Evolutionary conservation across 1,140 invertebrate species (phyloP), one percentile per base, ranked within the genome.

Genomic region (Streblospio benedicti): DNA sequence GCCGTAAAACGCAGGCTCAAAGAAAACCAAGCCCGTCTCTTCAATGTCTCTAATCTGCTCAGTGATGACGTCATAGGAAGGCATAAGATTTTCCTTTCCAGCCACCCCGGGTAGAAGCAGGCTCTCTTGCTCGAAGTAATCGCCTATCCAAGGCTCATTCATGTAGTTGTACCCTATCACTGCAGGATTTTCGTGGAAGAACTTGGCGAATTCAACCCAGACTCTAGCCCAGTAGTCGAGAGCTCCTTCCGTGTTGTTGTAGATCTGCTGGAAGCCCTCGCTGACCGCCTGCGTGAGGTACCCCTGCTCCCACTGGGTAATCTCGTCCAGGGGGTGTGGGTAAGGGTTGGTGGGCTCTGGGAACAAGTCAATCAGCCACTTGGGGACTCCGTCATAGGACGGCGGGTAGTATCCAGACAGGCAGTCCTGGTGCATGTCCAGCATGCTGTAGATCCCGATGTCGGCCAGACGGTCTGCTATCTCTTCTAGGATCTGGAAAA

Each of bases 401-500:
- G n/a, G n/a, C 5, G 23, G 16, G 28, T 51, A 68, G 20, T 30
- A 31, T 23, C 47, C 50, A 12, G 67, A 65, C 12, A 66, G 25
- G 23, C 45, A 63, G 49, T 68, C 67, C 54, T 68, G 67, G 30
- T 68, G 67, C 55, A 68, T 65, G 43, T 68, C 67, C 28, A 68
- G 27, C 14, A 68, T 43, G 27, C 47, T 55, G 49, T 65, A 68
- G 20, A 68, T 66, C 27, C 67, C 66, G 31, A 56, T 32, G 25
- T 58, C 33, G n/a, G 31, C 61, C 16, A 68, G 49, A n/a, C n/a
- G n/a, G n/a, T n/a, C n/a, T n/a, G n/a, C n/a, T n/a, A n/a, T n/a
- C n/a, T n/a, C n/a, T n/a, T n/a, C n/a, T n/a, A n/a, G n/a, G n/a
- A n/a, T n/a, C n/a, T n/a, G n/a, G n/a, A n/a, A n/a, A n/a, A n/a